Base-by-base conservation (phyloP, 1,140 invertebrate species). In the Mamestra configurata region DNA sequence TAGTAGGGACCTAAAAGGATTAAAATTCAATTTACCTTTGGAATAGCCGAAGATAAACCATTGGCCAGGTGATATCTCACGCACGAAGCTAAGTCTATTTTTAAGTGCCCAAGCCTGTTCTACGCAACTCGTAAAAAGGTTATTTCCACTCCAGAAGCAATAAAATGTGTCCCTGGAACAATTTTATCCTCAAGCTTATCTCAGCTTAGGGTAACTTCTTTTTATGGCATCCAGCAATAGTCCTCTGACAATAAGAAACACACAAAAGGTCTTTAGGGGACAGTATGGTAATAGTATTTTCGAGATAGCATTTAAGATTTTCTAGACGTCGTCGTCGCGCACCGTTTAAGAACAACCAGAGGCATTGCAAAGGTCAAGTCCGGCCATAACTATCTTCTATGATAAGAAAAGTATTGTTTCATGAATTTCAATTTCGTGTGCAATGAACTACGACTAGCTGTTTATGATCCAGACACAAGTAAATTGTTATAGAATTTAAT, bases 41-140 rank as follows among this genome's bases (percentile, higher is more conserved):
- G 13, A 51, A 20, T 43, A 71, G 43, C 15, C 35, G 46, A 43
- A 22, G 20, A 59, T 43, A 40, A 59, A 59, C 20, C 40, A 22
- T 15, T n/a, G 6, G 7, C 55, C 53, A 57, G 71, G 53, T 75
- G 53, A 75, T 75, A 37, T 75, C 53, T 22, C 51, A 40, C n/a
- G 43, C 59, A 27, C 37, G 46, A 77, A 68, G 57, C 78, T 66
- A 64, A 11, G 55, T 49, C 55, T 79, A 73, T 73, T 79, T 79
- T 78, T 57, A 57, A 75, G 66, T 43, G 51, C 31, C 22, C 46
- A 79, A 79, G 70, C 57, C 68, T 79, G 66, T 53, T 66, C 53
- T 20, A 53, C 59, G 46, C 71, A 76, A 80, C 71, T 80, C 79
- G 72, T 80, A 80, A 80, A 79, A 68, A 57, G 70, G 59, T 61